phyloP scores from a whole-genome alignment of 2,797 vertebrate genomes.

The Semotilus atromaculatus region DNA sequence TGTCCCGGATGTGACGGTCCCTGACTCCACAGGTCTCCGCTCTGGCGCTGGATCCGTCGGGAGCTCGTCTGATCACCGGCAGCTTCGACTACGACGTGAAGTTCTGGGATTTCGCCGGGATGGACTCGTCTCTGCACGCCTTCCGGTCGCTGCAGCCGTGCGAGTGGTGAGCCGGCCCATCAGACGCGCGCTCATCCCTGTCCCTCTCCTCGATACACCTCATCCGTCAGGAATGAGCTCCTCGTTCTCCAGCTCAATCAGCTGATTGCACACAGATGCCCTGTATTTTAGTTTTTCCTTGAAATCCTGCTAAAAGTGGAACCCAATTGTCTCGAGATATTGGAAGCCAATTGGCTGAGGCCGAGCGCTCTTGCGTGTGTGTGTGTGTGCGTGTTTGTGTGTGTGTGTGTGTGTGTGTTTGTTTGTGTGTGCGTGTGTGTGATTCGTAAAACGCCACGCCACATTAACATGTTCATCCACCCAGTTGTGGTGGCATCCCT shows the following conservation, averaged over 20 bases:
- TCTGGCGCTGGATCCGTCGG: slow-evolving; percentile 92
- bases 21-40: slow-evolving; percentile 79
- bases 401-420: slow-evolving; percentile 42
- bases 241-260: slow-evolving; percentile 66
- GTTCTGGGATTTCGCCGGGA: slow-evolving; percentile 99
- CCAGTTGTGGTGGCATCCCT: slow-evolving; percentile 14
- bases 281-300: slow-evolving; percentile 11
- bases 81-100: slow-evolving; percentile 93
- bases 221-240: slow-evolving; percentile 56
- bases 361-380: slow-evolving; percentile 63
- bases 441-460: slow-evolving; percentile 65
- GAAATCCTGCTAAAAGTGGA: slow-evolving; percentile 50
- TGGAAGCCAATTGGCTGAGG: slow-evolving; percentile 70
- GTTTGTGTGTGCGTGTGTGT: slow-evolving; percentile 41
- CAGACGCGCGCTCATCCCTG: background rate
- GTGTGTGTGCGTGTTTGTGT: slow-evolving; percentile 45
- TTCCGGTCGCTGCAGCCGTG: slow-evolving; percentile 95
- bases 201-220: slow-evolving; percentile 51
- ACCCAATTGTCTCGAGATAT: slow-evolving; percentile 66
- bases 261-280: slow-evolving; percentile 61
- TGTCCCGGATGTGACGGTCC: background rate
- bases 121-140: slow-evolving; percentile 93
- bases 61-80: slow-evolving; percentile 94
- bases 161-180: slow-evolving; percentile 85
- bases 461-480: slow-evolving; percentile 68